Evolutionary conservation across 2,797 vertebrate species (phyloP).

Genomic region (Macropus fuliginosus): DNA sequence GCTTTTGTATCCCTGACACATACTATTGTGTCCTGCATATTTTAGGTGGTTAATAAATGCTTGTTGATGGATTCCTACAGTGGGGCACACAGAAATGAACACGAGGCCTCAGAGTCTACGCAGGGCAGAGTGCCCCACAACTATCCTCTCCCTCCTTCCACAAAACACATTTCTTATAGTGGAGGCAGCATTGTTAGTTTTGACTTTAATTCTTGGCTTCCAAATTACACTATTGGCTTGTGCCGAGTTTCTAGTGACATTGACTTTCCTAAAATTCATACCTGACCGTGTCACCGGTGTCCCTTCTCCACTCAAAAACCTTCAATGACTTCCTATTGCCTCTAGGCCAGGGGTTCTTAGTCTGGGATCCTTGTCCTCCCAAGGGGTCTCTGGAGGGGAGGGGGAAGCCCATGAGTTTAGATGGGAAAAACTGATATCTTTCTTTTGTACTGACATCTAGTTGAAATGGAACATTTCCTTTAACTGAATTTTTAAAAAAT

Average conservation of each 20-base stretch:
- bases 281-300: neutral
- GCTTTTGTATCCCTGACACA: neutral
- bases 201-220: neutral
- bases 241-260: too few relatives aligned
- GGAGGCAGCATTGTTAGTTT: too few relatives aligned
- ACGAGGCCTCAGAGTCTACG: too few relatives aligned
- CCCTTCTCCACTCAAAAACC: neutral
- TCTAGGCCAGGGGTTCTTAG: neutral
- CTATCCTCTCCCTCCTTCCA: too few relatives aligned
- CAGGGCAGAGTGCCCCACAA: too few relatives aligned
- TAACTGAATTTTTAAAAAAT: neutral
- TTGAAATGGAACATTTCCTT: neutral
- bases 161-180: too few relatives aligned
- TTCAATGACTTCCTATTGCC: neutral
- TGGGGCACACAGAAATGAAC: too few relatives aligned
- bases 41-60: too few relatives aligned
- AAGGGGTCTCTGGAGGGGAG: neutral
- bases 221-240: too few relatives aligned
- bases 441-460: neutral
- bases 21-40: too few relatives aligned
- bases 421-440: neutral
- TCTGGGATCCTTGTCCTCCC: neutral
- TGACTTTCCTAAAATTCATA: neutral
- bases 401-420: neutral
- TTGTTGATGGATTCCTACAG: neutral